These are phyloP conservation scores for Microctenopoma steveboyesi DNA, from an alignment of 2,797 vertebrate genomes.

Conservation along the genomic window DNA sequence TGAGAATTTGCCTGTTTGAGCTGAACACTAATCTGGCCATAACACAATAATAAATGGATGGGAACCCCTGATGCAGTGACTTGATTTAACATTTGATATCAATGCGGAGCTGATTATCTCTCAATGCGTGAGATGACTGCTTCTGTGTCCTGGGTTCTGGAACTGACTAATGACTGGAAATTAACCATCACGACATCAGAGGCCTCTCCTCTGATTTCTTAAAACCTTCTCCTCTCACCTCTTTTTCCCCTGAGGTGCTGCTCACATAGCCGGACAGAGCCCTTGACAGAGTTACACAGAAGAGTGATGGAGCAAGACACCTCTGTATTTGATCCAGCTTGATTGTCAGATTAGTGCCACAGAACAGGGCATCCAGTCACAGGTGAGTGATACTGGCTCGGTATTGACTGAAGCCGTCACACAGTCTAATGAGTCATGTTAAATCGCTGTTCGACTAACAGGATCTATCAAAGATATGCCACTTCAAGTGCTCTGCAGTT, in stretches of 20 bases:
- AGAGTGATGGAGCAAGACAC: conserved; percentile 61
- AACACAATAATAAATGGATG: conserved; percentile 71
- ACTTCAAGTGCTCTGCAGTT: conserved; percentile 37
- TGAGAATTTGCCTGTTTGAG: conserved; percentile 61
- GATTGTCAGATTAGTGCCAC: conserved; percentile 63
- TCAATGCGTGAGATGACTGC: conserved; percentile 52
- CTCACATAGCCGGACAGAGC: conserved; percentile 26
- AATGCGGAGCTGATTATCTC: conserved; percentile 73
- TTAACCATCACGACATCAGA: conserved; percentile 56
- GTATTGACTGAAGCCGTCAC: conserved; percentile 70
- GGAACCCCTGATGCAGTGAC: conserved; percentile 45
- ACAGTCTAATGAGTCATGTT: conserved; percentile 67
- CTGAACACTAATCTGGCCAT: conserved; percentile 67
- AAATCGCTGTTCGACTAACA: conserved; percentile 64
- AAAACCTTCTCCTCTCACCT: conserved; percentile 3
- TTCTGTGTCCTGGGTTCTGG: conserved; percentile 51
- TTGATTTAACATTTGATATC: conserved; percentile 74
- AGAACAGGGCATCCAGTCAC: conserved; percentile 55
- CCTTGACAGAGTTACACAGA: conserved; percentile 46
- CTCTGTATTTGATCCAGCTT: conserved; percentile 57
- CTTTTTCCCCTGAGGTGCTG: conserved; percentile 10
- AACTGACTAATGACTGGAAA: conserved; percentile 73
- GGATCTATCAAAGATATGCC: conserved; percentile 66
- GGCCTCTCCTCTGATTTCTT: conserved; percentile 54
- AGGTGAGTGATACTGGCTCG: conserved; percentile 62